A percentile compares a stretch with the other conserved stretches of the same genome.
Conservation (phyloP, 2,113 vertebrate genomes). For the Lepus europaeus region DNA sequence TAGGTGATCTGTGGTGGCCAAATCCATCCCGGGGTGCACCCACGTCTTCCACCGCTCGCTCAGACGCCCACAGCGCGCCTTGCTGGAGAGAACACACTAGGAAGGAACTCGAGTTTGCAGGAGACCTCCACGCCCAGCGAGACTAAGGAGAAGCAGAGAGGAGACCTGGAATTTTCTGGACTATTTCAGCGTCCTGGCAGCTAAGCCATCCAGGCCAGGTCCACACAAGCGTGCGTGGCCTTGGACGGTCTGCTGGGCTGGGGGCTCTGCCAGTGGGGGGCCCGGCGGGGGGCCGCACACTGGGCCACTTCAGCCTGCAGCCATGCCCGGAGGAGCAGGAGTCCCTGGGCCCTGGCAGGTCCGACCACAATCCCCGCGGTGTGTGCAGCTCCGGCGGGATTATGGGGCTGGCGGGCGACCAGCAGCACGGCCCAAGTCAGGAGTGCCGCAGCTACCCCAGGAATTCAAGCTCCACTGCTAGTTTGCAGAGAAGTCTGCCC, state of each 20-base stretch:
- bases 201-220: not conserved
- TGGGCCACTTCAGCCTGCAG: too few species aligned
- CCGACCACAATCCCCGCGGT: constrained; percentile 65
- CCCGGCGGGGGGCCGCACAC: too few species aligned
- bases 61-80: not conserved
- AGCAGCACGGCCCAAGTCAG: not conserved
- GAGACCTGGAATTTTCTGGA: constrained; percentile 31
- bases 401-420: constrained; percentile 63
- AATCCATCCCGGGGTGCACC: not conserved
- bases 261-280: not conserved
- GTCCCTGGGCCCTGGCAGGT: not conserved
- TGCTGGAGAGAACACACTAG: not conserved
- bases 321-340: too few species aligned
- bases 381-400: constrained; percentile 60
- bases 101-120: not conserved
- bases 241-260: not conserved
- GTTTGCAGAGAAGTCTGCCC: constrained; percentile 38
- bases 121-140: not conserved
- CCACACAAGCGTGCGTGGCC: not conserved
- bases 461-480: constrained; percentile 54
- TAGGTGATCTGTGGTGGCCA: not conserved
- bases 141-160: not conserved
- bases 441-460: constrained; percentile 48
- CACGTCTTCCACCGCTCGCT: not conserved
- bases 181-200: not conserved